Evolutionary conservation across 2,113 vertebrate species (phyloP).

Genomic region (Phoenicopterus ruber): DNA sequence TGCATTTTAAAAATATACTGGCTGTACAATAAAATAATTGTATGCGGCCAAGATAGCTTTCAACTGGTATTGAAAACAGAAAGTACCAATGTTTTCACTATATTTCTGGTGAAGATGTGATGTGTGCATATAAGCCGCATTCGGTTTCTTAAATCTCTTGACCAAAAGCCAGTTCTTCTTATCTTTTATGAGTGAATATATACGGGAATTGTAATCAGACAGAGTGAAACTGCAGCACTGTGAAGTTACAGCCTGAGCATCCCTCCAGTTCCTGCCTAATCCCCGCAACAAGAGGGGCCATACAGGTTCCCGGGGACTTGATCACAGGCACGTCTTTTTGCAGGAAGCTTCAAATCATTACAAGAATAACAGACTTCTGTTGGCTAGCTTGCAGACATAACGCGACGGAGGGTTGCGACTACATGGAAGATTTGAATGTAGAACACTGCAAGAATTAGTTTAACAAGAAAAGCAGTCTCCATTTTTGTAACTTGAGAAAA

Average conservation of each 20-base stretch:
- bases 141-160: not conserved
- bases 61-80: not conserved
- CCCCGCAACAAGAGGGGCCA: not conserved
- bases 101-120: not conserved
- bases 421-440: not conserved
- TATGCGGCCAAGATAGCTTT: not conserved
- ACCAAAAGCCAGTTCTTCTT: not conserved
- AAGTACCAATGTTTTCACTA: not conserved
- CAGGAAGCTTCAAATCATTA: not conserved
- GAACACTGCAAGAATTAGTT: not conserved
- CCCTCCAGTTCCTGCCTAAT: not conserved
- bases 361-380: not conserved
- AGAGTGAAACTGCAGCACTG: not conserved
- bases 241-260: not conserved
- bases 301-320: not conserved
- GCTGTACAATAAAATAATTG: not conserved
- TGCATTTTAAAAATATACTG: not conserved
- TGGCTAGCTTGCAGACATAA: not conserved
- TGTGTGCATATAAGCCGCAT: not conserved
- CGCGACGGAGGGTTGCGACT: accelerated
- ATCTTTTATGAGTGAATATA: not conserved
- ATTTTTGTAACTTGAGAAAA: not conserved
- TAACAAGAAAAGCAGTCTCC: not conserved
- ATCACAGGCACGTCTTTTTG: not conserved
- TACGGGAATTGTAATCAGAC: not conserved